phyloP scores from a whole-genome alignment of 2,113 vertebrate genomes.

The Albula goreensis region DNA sequence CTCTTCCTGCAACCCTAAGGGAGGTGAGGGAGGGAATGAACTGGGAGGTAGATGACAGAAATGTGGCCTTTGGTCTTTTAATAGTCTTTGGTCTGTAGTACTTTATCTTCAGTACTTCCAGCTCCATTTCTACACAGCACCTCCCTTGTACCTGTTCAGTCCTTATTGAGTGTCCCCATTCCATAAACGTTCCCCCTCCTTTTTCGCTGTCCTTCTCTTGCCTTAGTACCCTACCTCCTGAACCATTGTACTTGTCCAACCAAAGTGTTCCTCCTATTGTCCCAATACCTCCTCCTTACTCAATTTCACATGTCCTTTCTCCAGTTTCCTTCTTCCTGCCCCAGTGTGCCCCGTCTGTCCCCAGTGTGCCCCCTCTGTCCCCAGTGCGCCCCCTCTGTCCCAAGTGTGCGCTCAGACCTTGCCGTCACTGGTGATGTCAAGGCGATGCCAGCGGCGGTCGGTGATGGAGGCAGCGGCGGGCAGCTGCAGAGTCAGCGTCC shows the following conservation, averaged over 20 bases:
- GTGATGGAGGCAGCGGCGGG: slow-evolving; percentile 64
- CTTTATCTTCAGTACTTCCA: background rate
- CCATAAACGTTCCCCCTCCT: no score
- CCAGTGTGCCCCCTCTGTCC: background rate
- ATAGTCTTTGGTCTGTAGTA: no score
- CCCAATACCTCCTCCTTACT: no score
- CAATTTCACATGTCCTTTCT: background rate
- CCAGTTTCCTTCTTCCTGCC: no score
- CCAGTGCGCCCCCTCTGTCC: no score
- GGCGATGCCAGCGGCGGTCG: slow-evolving; percentile 82
- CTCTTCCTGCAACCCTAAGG: slow-evolving; percentile 3
- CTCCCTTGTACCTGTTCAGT: no score
- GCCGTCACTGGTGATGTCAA: slow-evolving; percentile 78
- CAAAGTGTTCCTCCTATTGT: no score
- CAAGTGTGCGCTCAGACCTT: slow-evolving; percentile 67
- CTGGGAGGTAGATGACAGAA: background rate
- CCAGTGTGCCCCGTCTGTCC: background rate
- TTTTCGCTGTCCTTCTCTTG: no score
- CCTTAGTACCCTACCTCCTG: background rate
- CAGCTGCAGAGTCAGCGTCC: slow-evolving; percentile 77
- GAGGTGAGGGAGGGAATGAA: background rate
- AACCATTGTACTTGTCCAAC: background rate
- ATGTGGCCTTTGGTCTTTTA: no score
- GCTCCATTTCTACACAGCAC: no score
- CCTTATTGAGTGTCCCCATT: no score